These are phyloP conservation scores for Tenebrosternarchus preto DNA, from an alignment of 2,113 vertebrate species.

Conservation along the genomic window DNA sequence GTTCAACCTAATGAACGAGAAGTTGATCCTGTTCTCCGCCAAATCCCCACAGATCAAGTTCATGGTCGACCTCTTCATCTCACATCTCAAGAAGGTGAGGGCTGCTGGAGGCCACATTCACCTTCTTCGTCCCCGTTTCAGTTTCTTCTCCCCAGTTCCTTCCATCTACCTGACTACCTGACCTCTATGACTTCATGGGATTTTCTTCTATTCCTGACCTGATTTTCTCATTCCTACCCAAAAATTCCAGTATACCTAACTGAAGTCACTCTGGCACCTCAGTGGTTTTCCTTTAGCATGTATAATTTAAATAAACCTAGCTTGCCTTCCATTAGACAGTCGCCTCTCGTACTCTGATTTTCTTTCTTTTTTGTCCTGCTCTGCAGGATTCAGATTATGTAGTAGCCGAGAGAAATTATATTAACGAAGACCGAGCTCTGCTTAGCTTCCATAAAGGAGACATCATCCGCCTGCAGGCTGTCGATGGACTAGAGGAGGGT, in stretches of 20 bases:
- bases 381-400: conserved; percentile 87
- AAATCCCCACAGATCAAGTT: conserved; percentile 89
- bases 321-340: too few relatives aligned
- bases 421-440: conserved; percentile 75
- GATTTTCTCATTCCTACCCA: too few relatives aligned
- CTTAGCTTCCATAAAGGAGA: conserved; percentile 96
- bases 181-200: too few relatives aligned
- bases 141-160: not conserved
- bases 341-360: not conserved
- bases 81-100: conserved; percentile 89
- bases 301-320: too few relatives aligned
- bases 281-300: too few relatives aligned
- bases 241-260: too few relatives aligned
- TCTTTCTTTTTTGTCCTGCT: not conserved
- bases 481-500: conserved; percentile 82
- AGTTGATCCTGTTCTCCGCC: conserved; percentile 95
- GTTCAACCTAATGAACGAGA: conserved; percentile 90
- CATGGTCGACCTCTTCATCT: conserved; percentile 90
- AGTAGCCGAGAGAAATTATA: conserved; percentile 87
- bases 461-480: conserved; percentile 85
- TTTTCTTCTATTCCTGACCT: too few relatives aligned
- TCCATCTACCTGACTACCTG: too few relatives aligned
- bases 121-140: not conserved
- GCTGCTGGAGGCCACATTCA: too few relatives aligned
- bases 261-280: too few relatives aligned